A percentile compares a stretch with the other conserved stretches of the same genome.
Evolutionary conservation across 2,113 vertebrate species (phyloP).

Genomic region (Copsychus sechellarum): DNA sequence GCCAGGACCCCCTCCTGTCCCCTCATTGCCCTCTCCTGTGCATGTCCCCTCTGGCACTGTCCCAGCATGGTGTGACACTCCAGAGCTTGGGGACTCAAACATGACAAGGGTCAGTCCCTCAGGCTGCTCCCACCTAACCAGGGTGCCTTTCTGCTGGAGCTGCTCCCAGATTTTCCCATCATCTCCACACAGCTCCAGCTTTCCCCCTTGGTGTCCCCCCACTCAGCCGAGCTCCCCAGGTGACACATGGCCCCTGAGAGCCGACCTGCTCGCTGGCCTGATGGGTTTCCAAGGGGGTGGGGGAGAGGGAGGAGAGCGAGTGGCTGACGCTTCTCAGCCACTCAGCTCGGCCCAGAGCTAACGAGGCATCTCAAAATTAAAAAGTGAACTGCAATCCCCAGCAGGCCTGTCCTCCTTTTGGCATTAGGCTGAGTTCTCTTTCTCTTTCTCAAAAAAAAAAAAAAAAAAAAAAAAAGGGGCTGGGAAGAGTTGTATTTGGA

Average conservation of each 20-base stretch:
- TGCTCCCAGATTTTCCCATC: background rate
- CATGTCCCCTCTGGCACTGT: background rate
- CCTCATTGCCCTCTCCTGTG: background rate
- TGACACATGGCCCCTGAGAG: background rate
- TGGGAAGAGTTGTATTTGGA: background rate
- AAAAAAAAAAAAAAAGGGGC: background rate
- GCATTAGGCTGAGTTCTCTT: constrained; percentile 50
- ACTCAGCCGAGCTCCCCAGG: background rate
- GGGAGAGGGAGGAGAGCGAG: background rate
- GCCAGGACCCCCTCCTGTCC: background rate
- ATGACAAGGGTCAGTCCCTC: background rate
- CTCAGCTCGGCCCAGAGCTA: constrained; percentile 60
- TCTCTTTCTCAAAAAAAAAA: background rate
- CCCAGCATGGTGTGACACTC: background rate
- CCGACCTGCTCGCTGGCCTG: background rate
- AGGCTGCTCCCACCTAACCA: background rate
- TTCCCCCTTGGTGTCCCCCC: background rate
- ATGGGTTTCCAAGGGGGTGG: constrained; percentile 10
- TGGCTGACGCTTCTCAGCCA: constrained; percentile 20
- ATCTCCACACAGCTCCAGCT: background rate
- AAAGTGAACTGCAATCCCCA: constrained; percentile 71
- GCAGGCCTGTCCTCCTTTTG: constrained; percentile 71
- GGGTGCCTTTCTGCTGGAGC: rapidly evolving
- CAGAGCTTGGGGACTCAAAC: background rate
- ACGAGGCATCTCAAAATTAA: constrained; percentile 69